Evolutionary conservation across 2,888 invertebrate species (phyloP), one percentile per base, ranked within the genome.

Genomic region (Dicycla oo): DNA sequence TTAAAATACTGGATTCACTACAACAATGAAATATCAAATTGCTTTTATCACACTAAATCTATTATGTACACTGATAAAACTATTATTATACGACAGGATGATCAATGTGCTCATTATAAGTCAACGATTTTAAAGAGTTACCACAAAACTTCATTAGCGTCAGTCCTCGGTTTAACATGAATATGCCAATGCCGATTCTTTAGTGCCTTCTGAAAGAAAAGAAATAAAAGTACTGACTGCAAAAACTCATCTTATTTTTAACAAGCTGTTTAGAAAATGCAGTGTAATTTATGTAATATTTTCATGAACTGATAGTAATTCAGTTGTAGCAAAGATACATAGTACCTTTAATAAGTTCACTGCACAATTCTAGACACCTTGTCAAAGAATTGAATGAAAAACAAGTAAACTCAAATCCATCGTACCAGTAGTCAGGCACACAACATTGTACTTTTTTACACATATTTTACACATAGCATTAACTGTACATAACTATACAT

Each of bases 61-160:
- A 91, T 92, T 94, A 94, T 94, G 85, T 94, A 95, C 94, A 94
- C 90, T 91, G 93, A 86, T 87, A 88, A 89, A 81, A 86, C 90
- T 91, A 92, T 72, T 83, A 67, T 84, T 88, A 73, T 74, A 75
- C 90, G 91, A 94, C 94, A 94, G 94, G 92, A 94, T 93, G 89
- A 92, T 90, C 88, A 90, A 94, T 90, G 91, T 93, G 94, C 94
- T 95, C 95, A 95, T 94, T 94, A 94, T 93, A 93, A 91, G 90
- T 90, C 86, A 87, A 91, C 85, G 86, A 89, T 88, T 88, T 85
- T 78, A 85, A 86, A 87, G 60, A 78, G 78, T 83, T 86, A 86
- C 86, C 86, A 79, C 87, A 76, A 72, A 73, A 68, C 79, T 78
- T 80, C 75, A 64, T 67, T 71, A 78, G 65, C 65, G 61, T 67